These are phyloP conservation scores for Rhinichthys klamathensis DNA, from an alignment of 2,113 vertebrate genomes.

Conservation along the genomic window DNA sequence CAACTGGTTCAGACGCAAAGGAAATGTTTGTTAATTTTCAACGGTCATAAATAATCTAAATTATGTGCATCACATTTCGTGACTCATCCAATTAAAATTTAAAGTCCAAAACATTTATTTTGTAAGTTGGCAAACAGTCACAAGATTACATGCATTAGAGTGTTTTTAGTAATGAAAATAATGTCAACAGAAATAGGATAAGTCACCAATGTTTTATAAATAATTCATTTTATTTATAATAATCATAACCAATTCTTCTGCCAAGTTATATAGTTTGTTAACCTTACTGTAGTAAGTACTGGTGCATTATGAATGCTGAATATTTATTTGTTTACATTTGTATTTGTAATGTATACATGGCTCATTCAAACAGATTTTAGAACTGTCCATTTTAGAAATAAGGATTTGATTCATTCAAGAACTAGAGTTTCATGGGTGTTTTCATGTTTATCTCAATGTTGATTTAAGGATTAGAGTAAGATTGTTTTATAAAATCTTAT, in stretches of 20 bases:
- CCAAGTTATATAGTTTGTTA: not conserved
- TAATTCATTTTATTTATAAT: not conserved
- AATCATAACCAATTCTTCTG: not conserved
- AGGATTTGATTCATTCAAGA: not conserved
- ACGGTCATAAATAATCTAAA: not conserved
- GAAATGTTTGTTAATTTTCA: not conserved
- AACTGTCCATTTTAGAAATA: not conserved
- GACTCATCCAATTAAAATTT: not conserved
- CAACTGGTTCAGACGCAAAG: not conserved
- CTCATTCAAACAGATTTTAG: not conserved
- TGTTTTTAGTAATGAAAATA: not conserved
- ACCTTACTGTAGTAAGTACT: not conserved
- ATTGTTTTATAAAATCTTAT: not conserved
- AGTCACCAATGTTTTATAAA: not conserved
- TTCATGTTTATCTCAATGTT: not conserved
- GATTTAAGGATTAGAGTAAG: not conserved
- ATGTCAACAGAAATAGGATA: not conserved
- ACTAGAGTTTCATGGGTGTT: not conserved
- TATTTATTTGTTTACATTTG: not conserved
- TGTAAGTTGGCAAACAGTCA: not conserved
- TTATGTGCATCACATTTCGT: not conserved
- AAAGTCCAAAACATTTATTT: not conserved
- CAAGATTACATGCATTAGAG: not conserved
- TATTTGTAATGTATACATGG: not conserved
- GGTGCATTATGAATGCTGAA: constrained; percentile 2